Percentiles rank a stretch among this genome's conserved stretches.
phyloP scores from a whole-genome alignment of 92 coral and sea anemone species.

The Zoanthus solanderi region DNA sequence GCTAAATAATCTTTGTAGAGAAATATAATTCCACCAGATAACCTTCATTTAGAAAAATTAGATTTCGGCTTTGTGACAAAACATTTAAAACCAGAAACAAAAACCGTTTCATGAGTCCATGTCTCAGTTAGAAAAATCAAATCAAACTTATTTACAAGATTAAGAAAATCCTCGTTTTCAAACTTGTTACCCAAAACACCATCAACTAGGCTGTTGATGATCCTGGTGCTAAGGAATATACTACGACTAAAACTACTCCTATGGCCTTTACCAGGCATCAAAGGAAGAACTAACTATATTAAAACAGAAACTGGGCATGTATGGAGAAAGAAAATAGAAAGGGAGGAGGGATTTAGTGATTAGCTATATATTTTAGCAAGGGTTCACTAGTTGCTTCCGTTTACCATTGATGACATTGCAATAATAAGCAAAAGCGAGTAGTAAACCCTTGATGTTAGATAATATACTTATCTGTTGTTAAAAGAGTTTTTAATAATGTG shows the following conservation, averaged over 20 bases:
- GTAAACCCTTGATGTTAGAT: neutral
- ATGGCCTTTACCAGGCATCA: constrained; percentile 13
- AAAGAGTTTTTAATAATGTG: neutral
- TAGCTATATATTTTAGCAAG: neutral
- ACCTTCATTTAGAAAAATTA: constrained; percentile 14
- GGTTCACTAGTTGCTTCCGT: no score
- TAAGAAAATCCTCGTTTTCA: constrained; percentile 19
- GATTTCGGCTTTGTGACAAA: constrained; percentile 3
- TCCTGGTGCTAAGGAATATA: constrained; percentile 25
- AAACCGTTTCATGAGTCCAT: constrained; percentile 17
- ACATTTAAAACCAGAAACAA: constrained; percentile 37
- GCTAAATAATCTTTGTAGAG: constrained; percentile 10
- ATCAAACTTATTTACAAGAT: constrained; percentile 26
- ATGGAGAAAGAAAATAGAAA: constrained; percentile 2
- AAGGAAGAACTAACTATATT: neutral
- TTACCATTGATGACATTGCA: no score
- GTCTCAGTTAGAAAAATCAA: constrained; percentile 16
- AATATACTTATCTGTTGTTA: constrained; percentile 21
- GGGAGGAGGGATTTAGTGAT: neutral
- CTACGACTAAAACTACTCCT: neutral
- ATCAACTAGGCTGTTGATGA: constrained; percentile 23
- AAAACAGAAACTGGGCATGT: neutral
- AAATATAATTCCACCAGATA: constrained; percentile 13
- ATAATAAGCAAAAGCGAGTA: no score
- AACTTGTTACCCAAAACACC: constrained; percentile 25